Evolutionary conservation across 1,140 invertebrate genomes (phyloP), one percentile per base, ranked within the genome.

Genomic region (Cotesia vestalis): DNA sequence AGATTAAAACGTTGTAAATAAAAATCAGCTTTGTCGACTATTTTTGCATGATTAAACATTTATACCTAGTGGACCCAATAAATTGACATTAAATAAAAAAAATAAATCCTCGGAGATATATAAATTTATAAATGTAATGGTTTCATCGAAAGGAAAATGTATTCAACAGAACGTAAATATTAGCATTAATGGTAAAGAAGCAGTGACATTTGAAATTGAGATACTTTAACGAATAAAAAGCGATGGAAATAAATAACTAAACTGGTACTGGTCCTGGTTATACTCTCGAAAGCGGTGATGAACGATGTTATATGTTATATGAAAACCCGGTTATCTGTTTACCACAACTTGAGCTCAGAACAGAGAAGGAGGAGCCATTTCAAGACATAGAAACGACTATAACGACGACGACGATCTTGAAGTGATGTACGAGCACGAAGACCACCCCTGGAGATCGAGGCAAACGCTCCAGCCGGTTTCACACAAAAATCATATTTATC

Each of bases 401-500:
- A 46, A 46, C 40, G 4, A 40, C 40, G 59, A 74, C 67, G 66
- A 75, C 80, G 77, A 77, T 77, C 77, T 78, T 40, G 40, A 34
- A 53, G 73, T 85, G 84, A 86, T 76, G 79, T 83, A 86, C 80
- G 84, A 81, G 81, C 78, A 72, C 81, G 78, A 78, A 76, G 83
- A 85, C 84, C 84, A 85, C 83, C 84, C 81, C 76, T 81, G 79
- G 79, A 72, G 84, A 81, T 81, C 78, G 78, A 80, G 78, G 75
- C 61, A 69, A 74, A 79, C 69, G 76, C 80, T 82, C 77, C 79
- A 81, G 76, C 76, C 79, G 80, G 79, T 80, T 84, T 84, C 81
- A 84, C 80, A 83, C 78, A 83, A 83, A 81, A 84, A 81, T 83
- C 75, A 80, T 83, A 84, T 84, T 84, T 85, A 84, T 83, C 75